Percentiles rank a stretch among this genome's conserved stretches.
These are phyloP conservation scores for Poecile montanus DNA, from an alignment of 2,797 vertebrate genomes.

Conservation along the genomic window DNA sequence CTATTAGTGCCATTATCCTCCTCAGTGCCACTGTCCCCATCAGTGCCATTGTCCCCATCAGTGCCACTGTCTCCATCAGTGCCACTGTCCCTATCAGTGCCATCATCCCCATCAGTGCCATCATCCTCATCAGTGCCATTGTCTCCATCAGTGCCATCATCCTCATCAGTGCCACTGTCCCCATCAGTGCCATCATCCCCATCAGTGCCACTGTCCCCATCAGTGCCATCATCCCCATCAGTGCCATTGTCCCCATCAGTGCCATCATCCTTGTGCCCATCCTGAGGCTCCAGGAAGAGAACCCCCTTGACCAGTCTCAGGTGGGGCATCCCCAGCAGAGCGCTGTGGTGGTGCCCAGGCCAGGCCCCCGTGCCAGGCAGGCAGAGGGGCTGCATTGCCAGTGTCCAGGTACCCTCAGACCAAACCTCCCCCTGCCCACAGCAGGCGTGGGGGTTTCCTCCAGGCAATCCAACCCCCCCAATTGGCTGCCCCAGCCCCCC, in stretches of 20 bases:
- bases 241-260: accelerated
- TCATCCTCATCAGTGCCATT: accelerated
- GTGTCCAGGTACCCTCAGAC: background rate
- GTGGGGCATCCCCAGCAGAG: background rate
- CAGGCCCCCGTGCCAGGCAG: accelerated
- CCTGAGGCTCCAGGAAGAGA: background rate
- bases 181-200: accelerated
- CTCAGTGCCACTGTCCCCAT: accelerated
- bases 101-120: background rate
- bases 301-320: background rate
- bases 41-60: background rate
- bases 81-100: background rate
- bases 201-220: accelerated
- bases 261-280: accelerated
- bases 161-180: accelerated
- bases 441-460: accelerated
- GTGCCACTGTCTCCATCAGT: accelerated
- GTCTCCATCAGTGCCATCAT: accelerated
- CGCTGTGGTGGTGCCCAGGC: background rate
- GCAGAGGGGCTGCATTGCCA: background rate
- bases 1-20: background rate
- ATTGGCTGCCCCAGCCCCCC: background rate
- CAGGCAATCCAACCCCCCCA: background rate
- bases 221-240: background rate
- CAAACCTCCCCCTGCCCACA: background rate